Conservation (phyloP, 2,888 invertebrate genomes). For the Spatulosminthurus flaviceps region DNA sequence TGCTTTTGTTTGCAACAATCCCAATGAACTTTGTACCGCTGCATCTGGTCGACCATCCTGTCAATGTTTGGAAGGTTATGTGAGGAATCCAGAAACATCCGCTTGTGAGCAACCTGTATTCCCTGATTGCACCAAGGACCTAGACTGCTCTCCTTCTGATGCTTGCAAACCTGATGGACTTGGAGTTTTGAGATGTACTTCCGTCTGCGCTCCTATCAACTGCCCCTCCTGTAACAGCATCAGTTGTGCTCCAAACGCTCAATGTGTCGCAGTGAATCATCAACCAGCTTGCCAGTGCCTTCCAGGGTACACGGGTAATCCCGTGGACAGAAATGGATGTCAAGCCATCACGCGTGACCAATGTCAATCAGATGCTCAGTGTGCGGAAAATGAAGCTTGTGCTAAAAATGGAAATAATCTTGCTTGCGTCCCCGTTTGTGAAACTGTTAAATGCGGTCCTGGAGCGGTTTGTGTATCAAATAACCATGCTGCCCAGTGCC, state of each 20-base stretch:
- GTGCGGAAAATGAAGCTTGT: constrained; percentile 83
- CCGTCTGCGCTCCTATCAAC: constrained; percentile 81
- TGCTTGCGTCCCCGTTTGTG: constrained; percentile 82
- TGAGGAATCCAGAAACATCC: constrained; percentile 83
- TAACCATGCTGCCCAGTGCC: constrained; percentile 88
- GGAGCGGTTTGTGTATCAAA: constrained; percentile 88
- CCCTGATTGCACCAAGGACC: constrained; percentile 78
- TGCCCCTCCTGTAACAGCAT: constrained; percentile 72
- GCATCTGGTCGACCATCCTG: constrained; percentile 78
- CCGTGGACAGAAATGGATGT: constrained; percentile 89
- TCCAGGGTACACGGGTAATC: constrained; percentile 85
- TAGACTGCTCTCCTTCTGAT: constrained; percentile 76
- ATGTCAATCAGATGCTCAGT: constrained; percentile 82
- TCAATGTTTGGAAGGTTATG: constrained; percentile 79
- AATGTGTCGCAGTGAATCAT: constrained; percentile 72
- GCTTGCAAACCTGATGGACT: constrained; percentile 85
- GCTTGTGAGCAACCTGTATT: constrained; percentile 86
- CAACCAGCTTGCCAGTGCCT: constrained; percentile 80
- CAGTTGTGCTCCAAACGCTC: constrained; percentile 74
- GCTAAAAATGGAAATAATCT: constrained; percentile 71
- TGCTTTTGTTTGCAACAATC: constrained; percentile 78
- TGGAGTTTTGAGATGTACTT: constrained; percentile 83
- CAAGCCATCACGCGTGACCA: constrained; percentile 76
- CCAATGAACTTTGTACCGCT: constrained; percentile 81
- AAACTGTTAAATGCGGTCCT: constrained; percentile 80